Evolutionary conservation across 2,888 invertebrate genomes (phyloP).

Genomic region (Drosophila greeni): DNA sequence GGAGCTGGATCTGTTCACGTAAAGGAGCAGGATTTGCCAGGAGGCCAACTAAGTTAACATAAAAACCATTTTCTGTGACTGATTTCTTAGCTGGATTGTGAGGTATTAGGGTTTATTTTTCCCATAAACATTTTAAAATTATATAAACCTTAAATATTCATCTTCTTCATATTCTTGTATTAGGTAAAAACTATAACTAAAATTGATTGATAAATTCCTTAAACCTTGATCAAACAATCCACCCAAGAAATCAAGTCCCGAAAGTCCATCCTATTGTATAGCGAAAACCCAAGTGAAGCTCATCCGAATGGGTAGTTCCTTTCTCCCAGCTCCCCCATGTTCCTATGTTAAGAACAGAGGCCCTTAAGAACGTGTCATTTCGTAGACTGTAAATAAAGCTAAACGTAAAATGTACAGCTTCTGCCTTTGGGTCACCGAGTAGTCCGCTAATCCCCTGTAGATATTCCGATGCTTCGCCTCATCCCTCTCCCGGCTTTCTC

Average conservation of each 20-base stretch:
- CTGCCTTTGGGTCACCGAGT: conserved; percentile 25
- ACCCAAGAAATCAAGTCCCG: not conserved
- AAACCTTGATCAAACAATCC: not conserved
- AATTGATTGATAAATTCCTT: not conserved
- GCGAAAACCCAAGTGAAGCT: conserved; percentile 18
- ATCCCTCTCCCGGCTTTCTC: conserved; percentile 21
- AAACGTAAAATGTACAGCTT: conserved; percentile 33
- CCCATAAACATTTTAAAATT: no score
- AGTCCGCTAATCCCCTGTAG: conserved; percentile 34
- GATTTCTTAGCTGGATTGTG: conserved; percentile 2
- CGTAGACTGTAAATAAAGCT: conserved; percentile 51
- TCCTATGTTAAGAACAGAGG: conserved; percentile 47
- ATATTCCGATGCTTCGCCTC: conserved; percentile 14
- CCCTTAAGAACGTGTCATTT: conserved; percentile 39
- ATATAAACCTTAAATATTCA: no score
- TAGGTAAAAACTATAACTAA: not conserved
- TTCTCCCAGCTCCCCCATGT: conserved; percentile 33
- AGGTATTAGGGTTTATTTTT: not conserved
- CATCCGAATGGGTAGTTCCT: conserved; percentile 21
- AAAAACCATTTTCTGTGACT: not conserved
- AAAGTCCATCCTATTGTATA: not conserved
- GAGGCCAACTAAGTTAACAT: conserved; percentile 3
- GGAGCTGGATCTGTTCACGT: conserved; percentile 80
- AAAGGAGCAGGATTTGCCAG: conserved; percentile 8
- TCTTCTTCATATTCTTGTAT: no score